Conservation (phyloP, 2,888 invertebrate species). For the Philopedon plagiatum region DNA sequence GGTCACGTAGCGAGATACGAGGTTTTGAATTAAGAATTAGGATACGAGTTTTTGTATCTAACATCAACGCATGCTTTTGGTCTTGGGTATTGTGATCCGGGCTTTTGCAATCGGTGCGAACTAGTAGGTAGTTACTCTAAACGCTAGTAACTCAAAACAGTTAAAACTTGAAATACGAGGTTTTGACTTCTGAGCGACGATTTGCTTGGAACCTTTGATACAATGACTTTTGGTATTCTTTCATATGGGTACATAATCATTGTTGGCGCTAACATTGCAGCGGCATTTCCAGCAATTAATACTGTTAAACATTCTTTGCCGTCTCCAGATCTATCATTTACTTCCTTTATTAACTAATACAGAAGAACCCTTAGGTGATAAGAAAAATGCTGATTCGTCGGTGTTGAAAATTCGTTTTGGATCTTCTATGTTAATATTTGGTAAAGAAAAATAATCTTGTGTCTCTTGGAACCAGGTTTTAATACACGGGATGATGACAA, state of each 20-base stretch:
- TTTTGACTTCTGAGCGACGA: no score
- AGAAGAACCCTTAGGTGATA: constrained; percentile 37
- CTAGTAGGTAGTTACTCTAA: no score
- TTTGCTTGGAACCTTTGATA: constrained; percentile 10
- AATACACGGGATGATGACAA: constrained; percentile 54
- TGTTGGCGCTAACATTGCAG: constrained; percentile 26
- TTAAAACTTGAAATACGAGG: no score
- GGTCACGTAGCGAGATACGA: no score
- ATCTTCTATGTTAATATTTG: constrained; percentile 36
- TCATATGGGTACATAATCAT: constrained; percentile 34
- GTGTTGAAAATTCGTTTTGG: constrained; percentile 42
- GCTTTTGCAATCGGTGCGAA: no score
- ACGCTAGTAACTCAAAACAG: no score
- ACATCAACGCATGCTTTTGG: no score
- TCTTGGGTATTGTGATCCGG: no score
- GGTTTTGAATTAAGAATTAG: no score
- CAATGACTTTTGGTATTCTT: constrained; percentile 26
- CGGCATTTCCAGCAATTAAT: constrained; percentile 18
- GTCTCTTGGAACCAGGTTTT: constrained; percentile 53
- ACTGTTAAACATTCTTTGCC: constrained; percentile 43
- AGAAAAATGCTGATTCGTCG: constrained; percentile 45
- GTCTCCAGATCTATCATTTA: constrained; percentile 44
- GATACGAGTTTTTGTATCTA: no score
- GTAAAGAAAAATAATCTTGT: constrained; percentile 22
- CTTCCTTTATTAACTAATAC: constrained; percentile 45